Evolutionary conservation across 2,888 invertebrate genomes (phyloP).

Genomic region (Xestobium rufovillosum): DNA sequence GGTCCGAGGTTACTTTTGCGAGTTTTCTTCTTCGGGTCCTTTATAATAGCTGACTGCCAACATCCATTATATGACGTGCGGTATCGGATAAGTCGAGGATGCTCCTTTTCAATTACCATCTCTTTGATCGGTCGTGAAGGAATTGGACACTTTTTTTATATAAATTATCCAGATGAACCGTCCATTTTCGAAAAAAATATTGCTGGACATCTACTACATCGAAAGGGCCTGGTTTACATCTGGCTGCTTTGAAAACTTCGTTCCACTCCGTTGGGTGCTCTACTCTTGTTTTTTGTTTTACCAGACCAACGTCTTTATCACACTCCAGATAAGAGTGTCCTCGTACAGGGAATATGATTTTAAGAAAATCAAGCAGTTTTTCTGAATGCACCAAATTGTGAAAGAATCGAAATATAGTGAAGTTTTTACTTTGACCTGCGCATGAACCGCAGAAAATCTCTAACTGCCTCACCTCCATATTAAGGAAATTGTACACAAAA

Average conservation of each 20-base stretch:
- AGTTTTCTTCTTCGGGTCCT: no score
- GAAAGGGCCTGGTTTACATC: conserved; percentile 21
- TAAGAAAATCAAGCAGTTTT: conserved; percentile 22
- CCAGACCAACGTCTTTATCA: conserved; percentile 22
- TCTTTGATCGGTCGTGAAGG: no score
- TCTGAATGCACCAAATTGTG: conserved; percentile 24
- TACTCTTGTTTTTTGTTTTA: conserved; percentile 19
- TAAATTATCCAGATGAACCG: no score
- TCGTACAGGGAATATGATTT: conserved; percentile 27
- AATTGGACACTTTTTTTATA: no score
- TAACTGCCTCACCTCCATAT: conserved; percentile 15
- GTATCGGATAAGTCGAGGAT: no score
- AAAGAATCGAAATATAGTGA: conserved; percentile 24
- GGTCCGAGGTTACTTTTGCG: no score
- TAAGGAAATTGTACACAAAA: conserved; percentile 21
- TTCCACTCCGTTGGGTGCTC: conserved; percentile 24
- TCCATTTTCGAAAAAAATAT: conserved; percentile 12
- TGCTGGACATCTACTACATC: conserved; percentile 18
- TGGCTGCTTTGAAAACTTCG: conserved; percentile 19
- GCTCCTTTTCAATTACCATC: no score
- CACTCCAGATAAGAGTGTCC: conserved; percentile 27
- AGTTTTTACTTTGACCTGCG: conserved; percentile 28
- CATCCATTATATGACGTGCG: no score
- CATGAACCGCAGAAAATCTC: conserved; percentile 27
- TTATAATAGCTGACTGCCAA: no score